Conservation (phyloP, 2,113 vertebrate species). For the Sakesphorus luctuosus region DNA sequence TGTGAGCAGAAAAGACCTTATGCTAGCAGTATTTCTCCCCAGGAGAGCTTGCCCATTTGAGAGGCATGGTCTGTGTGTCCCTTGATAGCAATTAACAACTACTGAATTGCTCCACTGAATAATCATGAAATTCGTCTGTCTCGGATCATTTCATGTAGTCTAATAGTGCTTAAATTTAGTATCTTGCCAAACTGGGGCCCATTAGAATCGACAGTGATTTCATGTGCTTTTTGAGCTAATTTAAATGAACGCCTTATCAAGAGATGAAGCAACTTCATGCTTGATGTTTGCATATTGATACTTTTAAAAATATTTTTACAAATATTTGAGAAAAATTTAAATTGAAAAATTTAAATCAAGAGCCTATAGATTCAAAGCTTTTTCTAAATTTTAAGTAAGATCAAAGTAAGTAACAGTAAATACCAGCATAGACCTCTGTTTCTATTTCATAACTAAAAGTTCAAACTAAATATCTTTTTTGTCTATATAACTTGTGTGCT, state of each 20-base stretch:
- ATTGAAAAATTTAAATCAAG: not conserved
- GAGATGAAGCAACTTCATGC: not conserved
- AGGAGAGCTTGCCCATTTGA: conserved; percentile 48
- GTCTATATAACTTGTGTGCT: not conserved
- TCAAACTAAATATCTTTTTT: not conserved
- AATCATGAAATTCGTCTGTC: conserved; percentile 57
- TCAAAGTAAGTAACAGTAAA: not conserved
- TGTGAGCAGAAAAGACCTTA: conserved; percentile 43
- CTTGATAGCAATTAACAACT: conserved; percentile 51
- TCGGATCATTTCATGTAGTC: conserved; percentile 15
- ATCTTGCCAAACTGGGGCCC: conserved; percentile 21
- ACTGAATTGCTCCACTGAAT: conserved; percentile 44
- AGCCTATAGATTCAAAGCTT: not conserved
- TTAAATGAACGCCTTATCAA: not conserved
- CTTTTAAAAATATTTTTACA: not conserved
- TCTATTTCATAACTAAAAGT: not conserved
- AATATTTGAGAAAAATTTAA: not conserved
- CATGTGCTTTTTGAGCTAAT: not conserved
- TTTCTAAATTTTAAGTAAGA: not conserved
- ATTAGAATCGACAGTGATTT: conserved; percentile 15
- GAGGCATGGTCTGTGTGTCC: conserved; percentile 38
- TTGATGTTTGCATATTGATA: not conserved
- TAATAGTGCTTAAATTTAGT: conserved; percentile 62
- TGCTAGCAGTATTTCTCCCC: conserved; percentile 44
- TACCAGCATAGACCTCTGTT: not conserved